Percentiles rank a stretch among this genome's conserved stretches.
Conservation (phyloP, 2,797 vertebrate genomes). For the Lithobates pipiens region DNA sequence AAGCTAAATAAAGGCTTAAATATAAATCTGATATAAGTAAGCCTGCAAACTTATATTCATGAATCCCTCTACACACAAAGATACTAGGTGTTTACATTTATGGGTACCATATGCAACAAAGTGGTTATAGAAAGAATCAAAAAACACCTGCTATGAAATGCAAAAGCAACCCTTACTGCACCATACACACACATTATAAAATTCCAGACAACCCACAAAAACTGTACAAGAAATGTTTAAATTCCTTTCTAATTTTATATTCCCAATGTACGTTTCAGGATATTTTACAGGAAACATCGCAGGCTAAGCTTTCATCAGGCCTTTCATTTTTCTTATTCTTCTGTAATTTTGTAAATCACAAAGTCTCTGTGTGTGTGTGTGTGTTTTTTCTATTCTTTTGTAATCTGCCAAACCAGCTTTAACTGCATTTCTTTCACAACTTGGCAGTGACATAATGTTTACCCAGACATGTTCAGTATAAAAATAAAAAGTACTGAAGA, state of each 20-base stretch:
- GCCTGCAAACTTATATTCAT: no score
- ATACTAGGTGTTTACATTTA: no score
- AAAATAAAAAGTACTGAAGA: background rate
- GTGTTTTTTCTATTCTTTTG: constrained; percentile 7
- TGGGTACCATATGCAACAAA: no score
- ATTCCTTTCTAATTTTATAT: background rate
- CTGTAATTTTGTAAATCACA: constrained; percentile 14
- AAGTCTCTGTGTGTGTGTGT: background rate
- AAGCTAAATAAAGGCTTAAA: no score
- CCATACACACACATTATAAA: no score
- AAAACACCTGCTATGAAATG: no score
- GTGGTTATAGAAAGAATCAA: no score
- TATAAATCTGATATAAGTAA: no score
- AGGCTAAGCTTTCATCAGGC: background rate
- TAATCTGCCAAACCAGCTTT: background rate
- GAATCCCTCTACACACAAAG: no score
- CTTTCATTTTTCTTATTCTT: constrained; percentile 22
- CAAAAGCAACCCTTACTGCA: no score
- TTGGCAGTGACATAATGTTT: background rate
- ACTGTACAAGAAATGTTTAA: no score
- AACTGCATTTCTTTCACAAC: background rate
- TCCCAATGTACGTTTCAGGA: background rate
- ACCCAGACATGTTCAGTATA: background rate
- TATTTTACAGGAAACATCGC: background rate
- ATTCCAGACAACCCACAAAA: no score